A percentile compares a stretch with the other conserved stretches of the same genome.
These are phyloP conservation scores for Rhadinocentrus ornatus DNA, from an alignment of 2,797 vertebrate species.

Conservation along the genomic window DNA sequence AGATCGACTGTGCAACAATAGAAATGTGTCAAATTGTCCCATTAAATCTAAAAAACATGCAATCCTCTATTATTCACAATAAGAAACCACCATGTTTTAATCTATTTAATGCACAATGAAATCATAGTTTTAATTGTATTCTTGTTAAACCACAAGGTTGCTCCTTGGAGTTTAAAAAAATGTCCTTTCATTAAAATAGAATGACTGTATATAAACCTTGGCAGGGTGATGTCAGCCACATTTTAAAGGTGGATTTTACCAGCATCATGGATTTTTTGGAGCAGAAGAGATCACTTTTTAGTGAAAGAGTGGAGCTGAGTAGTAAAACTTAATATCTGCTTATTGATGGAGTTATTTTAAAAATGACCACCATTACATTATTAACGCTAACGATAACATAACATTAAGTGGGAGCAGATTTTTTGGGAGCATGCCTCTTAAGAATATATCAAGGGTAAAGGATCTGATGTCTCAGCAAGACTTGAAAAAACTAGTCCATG, in stretches of 20 bases:
- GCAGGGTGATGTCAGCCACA: not conserved
- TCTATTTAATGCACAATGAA: constrained; percentile 4
- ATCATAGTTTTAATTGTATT: not conserved
- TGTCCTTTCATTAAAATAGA: not conserved
- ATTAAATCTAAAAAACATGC: not conserved
- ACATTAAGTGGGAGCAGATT: not conserved
- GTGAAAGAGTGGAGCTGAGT: too few relatives aligned
- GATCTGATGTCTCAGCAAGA: too few relatives aligned
- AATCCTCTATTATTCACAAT: not conserved
- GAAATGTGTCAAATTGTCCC: constrained; percentile 22
- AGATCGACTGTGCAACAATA: constrained; percentile 27
- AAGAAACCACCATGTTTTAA: constrained; percentile 1
- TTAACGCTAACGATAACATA: not conserved
- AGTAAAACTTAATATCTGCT: too few relatives aligned
- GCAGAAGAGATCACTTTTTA: too few relatives aligned
- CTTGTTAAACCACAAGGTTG: not conserved
- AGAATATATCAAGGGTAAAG: too few relatives aligned
- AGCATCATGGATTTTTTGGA: not conserved
- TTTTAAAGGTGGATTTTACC: not conserved
- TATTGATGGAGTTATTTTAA: not conserved
- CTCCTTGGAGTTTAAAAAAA: not conserved
- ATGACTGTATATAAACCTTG: not conserved
- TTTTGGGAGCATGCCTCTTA: not conserved
- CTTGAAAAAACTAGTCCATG: too few relatives aligned
- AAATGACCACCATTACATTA: not conserved